Evolutionary conservation across 2,888 invertebrate species (phyloP).

Genomic region (Brachylomia viminalis): DNA sequence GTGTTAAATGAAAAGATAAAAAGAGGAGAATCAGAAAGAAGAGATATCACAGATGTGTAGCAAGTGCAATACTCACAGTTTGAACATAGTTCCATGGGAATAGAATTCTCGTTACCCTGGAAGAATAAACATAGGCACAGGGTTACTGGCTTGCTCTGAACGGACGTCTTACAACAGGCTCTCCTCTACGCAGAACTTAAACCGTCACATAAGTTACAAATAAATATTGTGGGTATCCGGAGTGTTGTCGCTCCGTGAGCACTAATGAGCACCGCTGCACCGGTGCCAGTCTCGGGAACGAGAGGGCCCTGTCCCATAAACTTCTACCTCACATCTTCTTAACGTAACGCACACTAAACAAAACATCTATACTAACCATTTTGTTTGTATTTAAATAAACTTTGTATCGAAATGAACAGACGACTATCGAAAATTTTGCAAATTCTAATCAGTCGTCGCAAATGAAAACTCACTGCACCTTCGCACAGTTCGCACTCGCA

Average conservation of each 20-base stretch:
- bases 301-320: constrained; percentile 23
- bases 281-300: constrained; percentile 31
- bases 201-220: constrained; percentile 6
- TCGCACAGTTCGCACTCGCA: too few species aligned
- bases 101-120: constrained; percentile 98
- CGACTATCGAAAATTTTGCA: constrained; percentile 50
- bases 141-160: constrained; percentile 33
- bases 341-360: constrained; percentile 7
- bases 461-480: constrained; percentile 67
- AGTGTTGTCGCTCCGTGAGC: constrained; percentile 4
- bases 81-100: constrained; percentile 99
- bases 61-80: constrained; percentile 94
- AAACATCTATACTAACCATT: constrained; percentile 63
- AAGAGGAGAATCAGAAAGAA: constrained; percentile 65
- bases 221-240: neutral
- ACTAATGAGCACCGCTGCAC: constrained; percentile 16
- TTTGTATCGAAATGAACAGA: constrained; percentile 37
- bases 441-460: constrained; percentile 66
- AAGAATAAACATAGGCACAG: constrained; percentile 75
- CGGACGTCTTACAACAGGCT: neutral
- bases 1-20: constrained; percentile 71
- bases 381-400: constrained; percentile 49
- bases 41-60: constrained; percentile 49
- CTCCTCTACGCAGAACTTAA: neutral
- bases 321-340: constrained; percentile 17